phyloP scores from a whole-genome alignment of 2,797 vertebrate genomes.

The Enteromius trimaculatus region DNA sequence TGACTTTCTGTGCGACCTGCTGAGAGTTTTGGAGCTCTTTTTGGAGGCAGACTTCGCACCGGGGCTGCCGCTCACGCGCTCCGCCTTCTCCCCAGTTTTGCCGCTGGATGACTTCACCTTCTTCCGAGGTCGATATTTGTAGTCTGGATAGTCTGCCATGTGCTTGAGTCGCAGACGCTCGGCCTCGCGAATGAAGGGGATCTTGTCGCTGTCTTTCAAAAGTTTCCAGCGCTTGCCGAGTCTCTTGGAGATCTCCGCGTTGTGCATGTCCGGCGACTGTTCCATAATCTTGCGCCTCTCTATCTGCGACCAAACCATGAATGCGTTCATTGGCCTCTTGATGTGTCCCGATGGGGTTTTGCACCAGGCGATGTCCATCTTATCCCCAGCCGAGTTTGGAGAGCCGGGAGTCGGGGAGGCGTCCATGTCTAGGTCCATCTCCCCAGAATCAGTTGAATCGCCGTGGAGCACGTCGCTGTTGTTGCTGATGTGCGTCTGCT shows the following conservation, averaged over 20 bases:
- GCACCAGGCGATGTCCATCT: slow-evolving; percentile 94
- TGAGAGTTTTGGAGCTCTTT: slow-evolving; percentile 75
- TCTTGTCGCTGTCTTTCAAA: slow-evolving; percentile 96
- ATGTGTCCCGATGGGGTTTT: slow-evolving; percentile 97
- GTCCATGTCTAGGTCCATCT: slow-evolving; percentile 94
- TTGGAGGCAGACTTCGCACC: slow-evolving; percentile 73
- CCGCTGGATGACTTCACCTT: slow-evolving; percentile 90
- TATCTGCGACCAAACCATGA: slow-evolving; percentile 94
- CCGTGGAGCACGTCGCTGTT: slow-evolving; percentile 90
- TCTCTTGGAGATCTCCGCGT: slow-evolving; percentile 98
- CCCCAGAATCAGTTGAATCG: slow-evolving; percentile 92
- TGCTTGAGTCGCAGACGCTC: slow-evolving; percentile 97
- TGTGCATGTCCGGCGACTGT: slow-evolving; percentile 98
- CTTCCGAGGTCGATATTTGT: slow-evolving; percentile 98
- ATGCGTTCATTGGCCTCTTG: slow-evolving; percentile 89
- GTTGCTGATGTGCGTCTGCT: slow-evolving; percentile 90
- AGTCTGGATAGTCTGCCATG: slow-evolving; percentile 99
- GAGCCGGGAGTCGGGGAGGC: slow-evolving; percentile 90
- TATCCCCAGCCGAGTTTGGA: slow-evolving; percentile 85
- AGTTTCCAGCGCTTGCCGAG: slow-evolving; percentile 98
- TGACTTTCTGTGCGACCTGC: slow-evolving; percentile 82
- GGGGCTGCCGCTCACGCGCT: slow-evolving; percentile 77
- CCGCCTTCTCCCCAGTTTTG: slow-evolving; percentile 77
- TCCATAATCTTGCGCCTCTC: slow-evolving; percentile 98
- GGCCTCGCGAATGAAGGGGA: slow-evolving; percentile 97